Conservation (phyloP, 2,113 vertebrate species). For the Enhydra lutris region DNA sequence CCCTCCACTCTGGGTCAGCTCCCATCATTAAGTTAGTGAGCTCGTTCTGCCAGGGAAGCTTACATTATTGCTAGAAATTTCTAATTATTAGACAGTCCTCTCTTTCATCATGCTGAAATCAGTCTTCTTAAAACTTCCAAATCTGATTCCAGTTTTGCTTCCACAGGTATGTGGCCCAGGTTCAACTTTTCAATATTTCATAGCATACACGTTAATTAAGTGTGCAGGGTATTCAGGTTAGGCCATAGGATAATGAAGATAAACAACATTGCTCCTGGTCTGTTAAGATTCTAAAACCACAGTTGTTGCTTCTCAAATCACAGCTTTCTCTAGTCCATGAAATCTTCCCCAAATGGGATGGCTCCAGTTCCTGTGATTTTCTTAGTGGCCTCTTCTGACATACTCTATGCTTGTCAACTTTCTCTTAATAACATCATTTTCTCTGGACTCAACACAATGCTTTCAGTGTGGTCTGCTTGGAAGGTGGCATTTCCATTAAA, state of each 20-base stretch:
- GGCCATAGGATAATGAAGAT: background rate
- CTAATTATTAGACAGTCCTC: background rate
- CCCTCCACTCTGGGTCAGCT: background rate
- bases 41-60: background rate
- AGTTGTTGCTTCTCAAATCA: background rate
- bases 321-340: background rate
- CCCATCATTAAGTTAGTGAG: background rate
- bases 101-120: background rate
- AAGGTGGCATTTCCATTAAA: background rate
- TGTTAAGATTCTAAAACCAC: background rate
- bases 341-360: background rate
- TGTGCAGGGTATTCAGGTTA: background rate
- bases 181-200: background rate
- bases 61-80: background rate
- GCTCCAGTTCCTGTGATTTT: background rate
- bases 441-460: background rate
- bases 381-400: background rate
- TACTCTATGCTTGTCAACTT: background rate
- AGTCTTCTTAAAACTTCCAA: background rate
- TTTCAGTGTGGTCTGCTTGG: background rate
- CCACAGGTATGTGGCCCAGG: background rate
- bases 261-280: background rate
- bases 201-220: background rate
- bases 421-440: background rate
- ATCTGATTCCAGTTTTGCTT: background rate